Evolutionary conservation across 2,797 vertebrate species (phyloP).

Genomic region (Diplodus sargus): DNA sequence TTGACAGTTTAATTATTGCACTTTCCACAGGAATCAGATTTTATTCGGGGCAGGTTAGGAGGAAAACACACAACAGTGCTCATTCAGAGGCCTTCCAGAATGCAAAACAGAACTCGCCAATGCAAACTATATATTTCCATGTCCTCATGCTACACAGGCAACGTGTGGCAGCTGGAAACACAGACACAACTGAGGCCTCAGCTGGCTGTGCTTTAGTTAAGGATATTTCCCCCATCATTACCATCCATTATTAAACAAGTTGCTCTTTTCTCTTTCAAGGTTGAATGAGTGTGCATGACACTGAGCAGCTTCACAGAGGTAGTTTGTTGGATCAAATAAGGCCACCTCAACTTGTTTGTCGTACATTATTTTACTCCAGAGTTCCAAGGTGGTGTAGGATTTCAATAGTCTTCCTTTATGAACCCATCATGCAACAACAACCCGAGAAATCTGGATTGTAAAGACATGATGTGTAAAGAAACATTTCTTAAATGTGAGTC

Average conservation of each 20-base stretch:
- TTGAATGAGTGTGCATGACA: background rate
- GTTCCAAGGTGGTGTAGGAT: background rate
- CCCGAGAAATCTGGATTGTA: background rate
- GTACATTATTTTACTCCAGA: background rate
- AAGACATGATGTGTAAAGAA: background rate
- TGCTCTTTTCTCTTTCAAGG: background rate
- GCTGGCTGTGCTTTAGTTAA: slow-evolving; percentile 1
- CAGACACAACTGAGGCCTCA: background rate
- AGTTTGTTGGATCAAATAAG: slow-evolving; percentile 18
- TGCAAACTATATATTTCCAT: slow-evolving; percentile 71
- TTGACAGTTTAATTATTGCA: background rate
- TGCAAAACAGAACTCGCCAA: slow-evolving; percentile 66
- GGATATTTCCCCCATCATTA: slow-evolving; percentile 16
- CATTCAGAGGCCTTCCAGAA: slow-evolving; percentile 19
- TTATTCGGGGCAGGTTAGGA: background rate
- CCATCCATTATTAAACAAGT: slow-evolving; percentile 29
- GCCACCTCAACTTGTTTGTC: background rate
- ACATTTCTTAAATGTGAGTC: background rate
- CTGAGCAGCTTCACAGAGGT: background rate
- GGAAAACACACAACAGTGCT: background rate
- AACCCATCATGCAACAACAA: background rate
- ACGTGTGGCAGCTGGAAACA: slow-evolving; percentile 16
- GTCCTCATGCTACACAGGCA: slow-evolving; percentile 9
- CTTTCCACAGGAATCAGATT: background rate
- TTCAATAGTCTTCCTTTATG: background rate